Evolutionary conservation across 2,888 invertebrate species (phyloP).

Genomic region (Synanthedon tipuliformis): DNA sequence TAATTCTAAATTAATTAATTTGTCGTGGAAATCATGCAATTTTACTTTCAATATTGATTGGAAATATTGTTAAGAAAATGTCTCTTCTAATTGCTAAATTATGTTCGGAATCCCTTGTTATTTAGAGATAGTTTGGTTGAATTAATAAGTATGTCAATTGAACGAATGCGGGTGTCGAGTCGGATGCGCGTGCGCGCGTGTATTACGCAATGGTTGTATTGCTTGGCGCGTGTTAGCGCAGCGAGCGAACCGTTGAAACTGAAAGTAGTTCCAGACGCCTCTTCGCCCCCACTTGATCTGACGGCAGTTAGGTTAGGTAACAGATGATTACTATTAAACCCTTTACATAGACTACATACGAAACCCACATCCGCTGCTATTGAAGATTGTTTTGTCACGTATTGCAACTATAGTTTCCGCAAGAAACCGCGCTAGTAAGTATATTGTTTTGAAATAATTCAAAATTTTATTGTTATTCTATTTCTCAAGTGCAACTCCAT

Average conservation of each 20-base stretch:
- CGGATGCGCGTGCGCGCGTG: constrained; percentile 26
- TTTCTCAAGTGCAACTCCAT: too few species aligned
- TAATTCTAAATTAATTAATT: constrained; percentile 9
- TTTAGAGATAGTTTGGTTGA: constrained; percentile 10
- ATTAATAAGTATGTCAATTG: constrained; percentile 49
- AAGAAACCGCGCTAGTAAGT: constrained; percentile 1
- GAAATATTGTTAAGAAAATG: constrained; percentile 1
- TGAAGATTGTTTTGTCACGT: background rate
- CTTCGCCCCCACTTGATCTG: constrained; percentile 27
- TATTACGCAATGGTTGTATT: constrained; percentile 16
- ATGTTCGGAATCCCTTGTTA: background rate
- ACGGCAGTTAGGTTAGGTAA: constrained; percentile 41
- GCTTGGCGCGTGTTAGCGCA: constrained; percentile 32
- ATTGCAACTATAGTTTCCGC: constrained; percentile 2
- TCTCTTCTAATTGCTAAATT: background rate
- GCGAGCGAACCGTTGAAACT: constrained; percentile 48
- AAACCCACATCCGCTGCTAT: constrained; percentile 22
- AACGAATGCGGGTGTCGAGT: constrained; percentile 41
- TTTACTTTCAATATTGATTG: constrained; percentile 1
- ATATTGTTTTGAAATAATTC: background rate
- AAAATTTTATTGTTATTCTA: background rate
- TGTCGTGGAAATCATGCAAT: constrained; percentile 2
- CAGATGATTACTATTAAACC: constrained; percentile 38
- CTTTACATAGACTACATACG: constrained; percentile 25
- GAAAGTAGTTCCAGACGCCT: constrained; percentile 41